Conservation (phyloP, 1,140 invertebrate genomes). For the Bombyx mori region ASM3026992v2 NC_085134.1:200501-201000, state of each 20-base stretch:
- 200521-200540: no score
- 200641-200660: conserved; percentile 30
- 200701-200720: conserved; percentile 61
- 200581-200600: no score
- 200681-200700: conserved; percentile 60
- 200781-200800: no score
- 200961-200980: conserved; percentile 62
- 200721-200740: conserved; percentile 47
- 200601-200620: background rate
- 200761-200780: background rate
- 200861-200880: no score
- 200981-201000: conserved; percentile 59
- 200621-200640: conserved; percentile 19
- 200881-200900: conserved; percentile 14
- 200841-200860: no score
- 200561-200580: no score
- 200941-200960: conserved; percentile 40
- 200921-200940: conserved; percentile 58
- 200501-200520: no score
- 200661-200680: conserved; percentile 56
- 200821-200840: no score
- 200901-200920: conserved; percentile 48
- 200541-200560: no score
- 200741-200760: conserved; percentile 34
- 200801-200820: no score